Evolutionary conservation across 64 coral and sea anemone genomes (phyloP).

Genomic region (Orbicella faveolata): DNA sequence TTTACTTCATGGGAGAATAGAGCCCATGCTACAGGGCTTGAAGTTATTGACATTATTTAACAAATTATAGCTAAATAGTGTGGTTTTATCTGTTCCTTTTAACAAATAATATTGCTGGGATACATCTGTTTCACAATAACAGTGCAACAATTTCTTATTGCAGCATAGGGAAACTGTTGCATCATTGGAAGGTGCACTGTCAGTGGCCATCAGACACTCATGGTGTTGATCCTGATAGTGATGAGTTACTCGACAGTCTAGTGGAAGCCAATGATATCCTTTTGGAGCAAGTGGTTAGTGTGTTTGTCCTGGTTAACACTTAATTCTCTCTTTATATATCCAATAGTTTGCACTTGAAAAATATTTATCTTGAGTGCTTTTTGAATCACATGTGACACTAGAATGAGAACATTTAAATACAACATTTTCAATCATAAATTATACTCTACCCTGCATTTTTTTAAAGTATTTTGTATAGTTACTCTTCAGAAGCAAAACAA

Average conservation of each 20-base stretch:
- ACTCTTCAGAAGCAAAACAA: no score
- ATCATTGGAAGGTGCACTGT: constrained; percentile 77
- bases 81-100: no score
- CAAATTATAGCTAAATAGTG: not conserved
- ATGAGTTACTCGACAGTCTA: constrained; percentile 84
- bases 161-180: constrained; percentile 68
- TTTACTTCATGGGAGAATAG: no score
- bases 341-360: no score
- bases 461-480: no score
- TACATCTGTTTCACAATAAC: no score
- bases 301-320: not conserved
- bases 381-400: no score
- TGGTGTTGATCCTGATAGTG: constrained; percentile 51
- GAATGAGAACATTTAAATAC: no score
- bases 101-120: no score
- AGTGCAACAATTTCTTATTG: not conserved
- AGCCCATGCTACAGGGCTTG: not conserved
- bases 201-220: constrained; percentile 65
- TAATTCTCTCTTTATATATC: not conserved
- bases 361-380: no score
- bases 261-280: constrained; percentile 95
- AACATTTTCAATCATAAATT: no score
- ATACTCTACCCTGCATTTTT: no score
- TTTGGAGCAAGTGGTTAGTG: constrained; percentile 85
- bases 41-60: not conserved